Evolutionary conservation across 2,113 vertebrate species (phyloP), one percentile per base, ranked within the genome.

Genomic region (Pandion haliaetus): DNA sequence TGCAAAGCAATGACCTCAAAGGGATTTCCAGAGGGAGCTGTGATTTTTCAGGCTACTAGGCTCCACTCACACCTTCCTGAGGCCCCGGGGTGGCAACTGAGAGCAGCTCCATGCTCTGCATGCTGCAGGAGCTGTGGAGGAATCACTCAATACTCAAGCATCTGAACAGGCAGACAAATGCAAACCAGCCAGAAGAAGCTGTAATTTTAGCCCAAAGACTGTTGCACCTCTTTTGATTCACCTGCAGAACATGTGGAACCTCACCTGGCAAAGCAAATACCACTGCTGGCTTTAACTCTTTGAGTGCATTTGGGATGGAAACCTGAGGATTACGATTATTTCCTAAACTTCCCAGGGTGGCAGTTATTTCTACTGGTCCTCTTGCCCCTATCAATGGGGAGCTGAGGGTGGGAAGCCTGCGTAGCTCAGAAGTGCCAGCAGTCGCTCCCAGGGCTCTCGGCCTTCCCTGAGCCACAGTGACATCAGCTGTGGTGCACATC

Each of bases 381-480:
- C 20, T 21, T 34, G 19, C 26, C 50, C 31, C 69, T 38, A 21
- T 4, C 45, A 54, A 7, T 3, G 52, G 57, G 24, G 23, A 62
- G 14, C 11, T 63, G 36, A 45, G 44, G 16, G 11, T 44, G n/a
- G 36, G 81, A 70, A 57, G 26, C n/a, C 19, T 80, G 26, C 3
- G 0, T 23, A 78, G 50, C 17, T 10, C 58, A 26, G 32, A 61
- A 80, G 36, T 32, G 42, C 28, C 74, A 69, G 61, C 47, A 47
- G 38, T n/a, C 5, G 8, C 26, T 55, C 16, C n/a, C n/a, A 67
- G n/a, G n/a, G 18, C 40, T 80, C 54, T 47, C 32, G 38, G 15
- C 36, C 25, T 45, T 81, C 55, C 38, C 62, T 31, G 23, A 28
- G 9, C 26, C 0, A 0, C 0, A 1, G 40, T 59, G 45, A 45